A percentile compares a stretch with the other conserved stretches of the same genome.
Conservation (phyloP, 2,797 vertebrate genomes). For the Hylomyscus alleni region DNA sequence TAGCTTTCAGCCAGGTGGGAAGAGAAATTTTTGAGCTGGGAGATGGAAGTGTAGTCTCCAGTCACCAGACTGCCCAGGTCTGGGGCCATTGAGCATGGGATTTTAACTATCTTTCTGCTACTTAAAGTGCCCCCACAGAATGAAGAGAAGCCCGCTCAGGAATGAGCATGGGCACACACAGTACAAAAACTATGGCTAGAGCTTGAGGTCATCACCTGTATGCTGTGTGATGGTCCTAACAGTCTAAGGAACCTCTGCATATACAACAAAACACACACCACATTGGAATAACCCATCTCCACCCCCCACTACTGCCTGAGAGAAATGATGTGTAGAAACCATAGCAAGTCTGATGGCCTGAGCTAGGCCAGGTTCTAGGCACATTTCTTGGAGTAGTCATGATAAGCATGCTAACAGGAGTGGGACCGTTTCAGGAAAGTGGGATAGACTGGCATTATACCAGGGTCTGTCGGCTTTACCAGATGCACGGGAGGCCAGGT, state of each 20-base stretch:
- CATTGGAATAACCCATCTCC: neutral
- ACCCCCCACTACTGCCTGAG: neutral
- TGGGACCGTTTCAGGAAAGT: neutral
- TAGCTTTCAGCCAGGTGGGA: neutral
- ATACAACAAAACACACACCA: neutral
- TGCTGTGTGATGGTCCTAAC: neutral
- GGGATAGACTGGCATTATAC: neutral
- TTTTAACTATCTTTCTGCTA: neutral
- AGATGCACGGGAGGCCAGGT: conserved; percentile 70
- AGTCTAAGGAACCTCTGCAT: neutral
- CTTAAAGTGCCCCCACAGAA: neutral
- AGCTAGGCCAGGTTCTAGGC: neutral
- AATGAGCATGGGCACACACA: neutral
- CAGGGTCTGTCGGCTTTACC: conserved; percentile 75
- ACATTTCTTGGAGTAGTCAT: neutral
- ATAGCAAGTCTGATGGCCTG: neutral
- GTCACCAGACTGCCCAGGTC: neutral
- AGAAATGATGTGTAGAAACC: neutral
- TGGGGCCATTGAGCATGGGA: neutral
- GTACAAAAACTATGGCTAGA: neutral
- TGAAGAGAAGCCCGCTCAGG: neutral
- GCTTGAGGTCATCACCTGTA: neutral
- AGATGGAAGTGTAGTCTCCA: neutral
- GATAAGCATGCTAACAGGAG: neutral
- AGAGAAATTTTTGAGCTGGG: neutral